phyloP scores from a whole-genome alignment of 2,888 invertebrate species.

The Caenorhabditis angaria region DNA sequence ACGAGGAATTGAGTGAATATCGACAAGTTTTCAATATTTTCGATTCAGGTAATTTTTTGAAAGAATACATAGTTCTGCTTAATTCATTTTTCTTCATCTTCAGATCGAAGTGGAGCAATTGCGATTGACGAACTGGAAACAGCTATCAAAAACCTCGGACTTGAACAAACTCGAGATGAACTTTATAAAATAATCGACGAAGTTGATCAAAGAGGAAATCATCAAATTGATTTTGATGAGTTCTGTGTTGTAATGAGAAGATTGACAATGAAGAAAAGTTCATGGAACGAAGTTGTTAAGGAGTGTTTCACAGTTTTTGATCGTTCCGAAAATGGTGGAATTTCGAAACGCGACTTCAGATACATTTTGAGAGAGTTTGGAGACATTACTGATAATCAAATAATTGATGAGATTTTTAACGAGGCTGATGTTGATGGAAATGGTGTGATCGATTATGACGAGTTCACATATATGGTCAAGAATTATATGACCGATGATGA shows the following conservation, averaged over 20 bases:
- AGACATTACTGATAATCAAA: conserved; percentile 63
- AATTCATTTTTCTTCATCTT: too few relatives aligned
- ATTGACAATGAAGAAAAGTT: conserved; percentile 67
- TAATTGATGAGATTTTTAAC: conserved; percentile 69
- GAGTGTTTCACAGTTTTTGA: not conserved
- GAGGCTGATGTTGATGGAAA: conserved; percentile 70
- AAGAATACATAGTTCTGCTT: too few relatives aligned
- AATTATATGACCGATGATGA: conserved; percentile 72
- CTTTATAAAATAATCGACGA: conserved; percentile 69
- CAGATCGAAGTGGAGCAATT: conserved; percentile 59
- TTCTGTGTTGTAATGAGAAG: conserved; percentile 64
- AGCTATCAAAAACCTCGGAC: conserved; percentile 68
- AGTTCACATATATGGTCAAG: conserved; percentile 69
- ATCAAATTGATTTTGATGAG: conserved; percentile 71
- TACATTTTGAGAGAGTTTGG: conserved; percentile 68
- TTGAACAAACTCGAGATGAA: conserved; percentile 67
- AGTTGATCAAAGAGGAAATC: conserved; percentile 70
- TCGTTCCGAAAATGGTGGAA: conserved; percentile 65
- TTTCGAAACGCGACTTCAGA: conserved; percentile 68
- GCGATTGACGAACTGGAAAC: conserved; percentile 64
- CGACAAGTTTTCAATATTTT: conserved; percentile 72
- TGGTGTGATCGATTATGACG: conserved; percentile 70
- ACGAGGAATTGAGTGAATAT: conserved; percentile 69
- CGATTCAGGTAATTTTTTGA: conserved; percentile 58
- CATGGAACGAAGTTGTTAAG: conserved; percentile 68